These are phyloP conservation scores for Brachyptera risi DNA, from an alignment of 2,888 invertebrate species.

Conservation along the genomic window DNA sequence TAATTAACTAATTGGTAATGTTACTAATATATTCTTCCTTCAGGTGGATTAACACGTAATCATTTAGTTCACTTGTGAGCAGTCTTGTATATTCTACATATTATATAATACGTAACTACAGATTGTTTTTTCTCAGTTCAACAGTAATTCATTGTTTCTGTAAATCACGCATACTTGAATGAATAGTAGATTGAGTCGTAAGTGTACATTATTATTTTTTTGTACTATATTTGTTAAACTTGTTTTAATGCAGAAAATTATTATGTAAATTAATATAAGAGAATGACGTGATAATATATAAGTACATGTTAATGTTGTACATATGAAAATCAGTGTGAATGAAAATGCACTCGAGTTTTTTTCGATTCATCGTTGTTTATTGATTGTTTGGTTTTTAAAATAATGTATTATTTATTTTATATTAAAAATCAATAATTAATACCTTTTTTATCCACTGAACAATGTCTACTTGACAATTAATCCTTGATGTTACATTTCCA, in stretches of 20 bases:
- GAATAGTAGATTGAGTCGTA: not conserved
- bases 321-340: slow-evolving; percentile 28
- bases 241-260: slow-evolving; percentile 17
- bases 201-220: not conserved
- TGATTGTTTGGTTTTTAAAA: not conserved
- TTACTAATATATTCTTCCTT: not conserved
- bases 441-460: not conserved
- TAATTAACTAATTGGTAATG: not conserved
- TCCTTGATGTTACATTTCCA: too few relatives aligned
- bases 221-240: slow-evolving; percentile 18
- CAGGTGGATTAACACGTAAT: not conserved
- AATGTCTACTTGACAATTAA: not conserved
- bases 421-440: slow-evolving; percentile 6
- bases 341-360: slow-evolving; percentile 33
- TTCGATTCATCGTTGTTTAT: slow-evolving; percentile 28
- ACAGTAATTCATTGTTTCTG: not conserved
- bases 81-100: not conserved
- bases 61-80: not conserved
- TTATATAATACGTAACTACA: not conserved
- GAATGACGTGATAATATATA: slow-evolving; percentile 27
- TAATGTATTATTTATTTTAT: slow-evolving; percentile 1
- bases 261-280: slow-evolving; percentile 15
- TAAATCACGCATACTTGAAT: not conserved
- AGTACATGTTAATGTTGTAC: slow-evolving; percentile 30
- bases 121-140: not conserved